Conservation (phyloP, 2,888 invertebrate species). For the Aphidoletes aphidimyza region DNA sequence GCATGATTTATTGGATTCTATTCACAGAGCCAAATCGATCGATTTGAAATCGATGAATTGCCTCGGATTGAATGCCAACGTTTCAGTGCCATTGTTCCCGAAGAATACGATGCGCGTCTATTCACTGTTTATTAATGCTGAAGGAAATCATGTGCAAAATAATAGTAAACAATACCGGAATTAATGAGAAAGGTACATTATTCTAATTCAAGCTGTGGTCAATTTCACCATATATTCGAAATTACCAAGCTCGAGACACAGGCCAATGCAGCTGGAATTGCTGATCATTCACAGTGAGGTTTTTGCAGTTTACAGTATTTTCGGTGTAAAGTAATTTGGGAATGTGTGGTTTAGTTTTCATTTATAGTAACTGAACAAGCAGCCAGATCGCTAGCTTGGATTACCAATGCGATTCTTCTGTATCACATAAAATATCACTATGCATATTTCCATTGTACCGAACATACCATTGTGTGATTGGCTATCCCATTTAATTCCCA, state of each 20-base stretch:
- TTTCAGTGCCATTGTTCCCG: not conserved
- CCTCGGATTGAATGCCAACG: not conserved
- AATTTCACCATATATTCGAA: no score
- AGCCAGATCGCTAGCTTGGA: no score
- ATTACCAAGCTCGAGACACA: no score
- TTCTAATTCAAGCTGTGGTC: not conserved
- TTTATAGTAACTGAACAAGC: not conserved
- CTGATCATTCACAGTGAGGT: no score
- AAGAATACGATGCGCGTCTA: not conserved
- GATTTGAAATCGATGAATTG: conserved; percentile 12
- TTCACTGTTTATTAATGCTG: not conserved
- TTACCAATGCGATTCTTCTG: no score
- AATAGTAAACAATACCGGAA: not conserved
- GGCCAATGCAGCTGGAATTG: no score
- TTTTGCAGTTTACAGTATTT: not conserved
- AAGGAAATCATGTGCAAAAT: not conserved
- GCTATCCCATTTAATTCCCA: not conserved
- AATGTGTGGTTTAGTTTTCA: not conserved
- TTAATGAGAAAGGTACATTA: not conserved
- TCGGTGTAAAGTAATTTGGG: not conserved
- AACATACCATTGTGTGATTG: conserved; percentile 17
- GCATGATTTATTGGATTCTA: conserved; percentile 19
- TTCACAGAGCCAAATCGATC: not conserved
- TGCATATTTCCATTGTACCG: not conserved
- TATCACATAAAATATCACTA: no score